Conservation (phyloP, 2,888 invertebrate species). For the Pterostichus madidus region DNA sequence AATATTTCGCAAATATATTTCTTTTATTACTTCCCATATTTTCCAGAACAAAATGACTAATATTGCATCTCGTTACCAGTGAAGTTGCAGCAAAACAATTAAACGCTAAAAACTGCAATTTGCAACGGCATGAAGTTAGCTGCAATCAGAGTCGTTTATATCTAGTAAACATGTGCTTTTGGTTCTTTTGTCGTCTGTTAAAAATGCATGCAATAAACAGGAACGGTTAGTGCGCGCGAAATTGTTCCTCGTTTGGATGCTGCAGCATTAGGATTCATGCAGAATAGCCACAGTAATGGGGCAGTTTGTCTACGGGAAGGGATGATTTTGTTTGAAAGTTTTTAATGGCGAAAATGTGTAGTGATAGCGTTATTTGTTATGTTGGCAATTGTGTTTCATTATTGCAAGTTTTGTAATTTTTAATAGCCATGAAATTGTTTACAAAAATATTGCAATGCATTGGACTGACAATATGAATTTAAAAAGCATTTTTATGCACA, state of each 20-base stretch:
- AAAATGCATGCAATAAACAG: constrained; percentile 29
- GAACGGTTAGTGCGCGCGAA: neutral
- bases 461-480: too few species aligned
- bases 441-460: too few species aligned
- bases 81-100: neutral
- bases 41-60: neutral
- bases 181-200: neutral
- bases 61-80: too few species aligned
- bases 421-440: too few species aligned
- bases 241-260: neutral
- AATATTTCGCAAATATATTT: too few species aligned
- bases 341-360: too few species aligned
- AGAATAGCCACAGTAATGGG: neutral
- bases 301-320: neutral
- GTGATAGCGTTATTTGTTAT: too few species aligned
- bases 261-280: neutral
- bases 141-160: constrained; percentile 1
- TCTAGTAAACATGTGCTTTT: neutral
- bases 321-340: neutral
- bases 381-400: too few species aligned
- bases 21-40: neutral
- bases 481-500: too few species aligned
- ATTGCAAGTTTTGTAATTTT: too few species aligned
- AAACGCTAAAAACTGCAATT: neutral
- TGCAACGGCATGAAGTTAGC: constrained; percentile 7